Evolutionary conservation across 2,888 invertebrate species (phyloP), one percentile per base, ranked within the genome.

Genomic region (Gastrophysa polygoni): DNA sequence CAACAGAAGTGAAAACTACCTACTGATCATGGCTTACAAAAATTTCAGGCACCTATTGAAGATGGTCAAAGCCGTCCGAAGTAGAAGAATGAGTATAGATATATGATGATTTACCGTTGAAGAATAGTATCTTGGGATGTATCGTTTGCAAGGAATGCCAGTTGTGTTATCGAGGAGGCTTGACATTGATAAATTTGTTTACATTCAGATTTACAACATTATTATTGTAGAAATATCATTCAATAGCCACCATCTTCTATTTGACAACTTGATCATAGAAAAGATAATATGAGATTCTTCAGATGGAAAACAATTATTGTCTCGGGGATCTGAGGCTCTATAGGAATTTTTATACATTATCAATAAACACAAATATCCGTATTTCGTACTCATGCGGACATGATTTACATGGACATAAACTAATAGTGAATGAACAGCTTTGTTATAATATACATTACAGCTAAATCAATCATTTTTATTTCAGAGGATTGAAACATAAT

Each of bases 1-100:
- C 54, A 54, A 18, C 18, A 54, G 16, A 43, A 50, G 50, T 34
- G 24, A 46, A 50, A 57, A 56, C 66, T 66, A 68, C 68, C 66
- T 66, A 68, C 64, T 48, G 63, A 54, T 59, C 62, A 58, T 32
- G 49, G 59, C 57, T 61, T 38, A 38, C 14, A 4, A 14, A 38
- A 38, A 56, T 29, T 56, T 8, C 29, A 47, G 54, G 24, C 24
- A 43, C 54, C 54, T 16, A 10, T 54, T 38, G 21, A 20, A 54
- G 43, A 54, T 54, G 54, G 14, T 5, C 54, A 43, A 29, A 54
- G 24, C 16, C 38, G 54, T 18, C 14, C 24, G 54, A 54, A 54
- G 7, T 20, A 54, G 14, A 38, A 38, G 38, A 38, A 38, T 38
- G 38, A 32, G 14, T 14, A 43, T 44, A 44, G 54, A 52, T 52